Percentiles rank a stretch among this genome's conserved stretches.
Conservation (phyloP, 2,113 vertebrate species). For the Corvus hawaiiensis region DNA sequence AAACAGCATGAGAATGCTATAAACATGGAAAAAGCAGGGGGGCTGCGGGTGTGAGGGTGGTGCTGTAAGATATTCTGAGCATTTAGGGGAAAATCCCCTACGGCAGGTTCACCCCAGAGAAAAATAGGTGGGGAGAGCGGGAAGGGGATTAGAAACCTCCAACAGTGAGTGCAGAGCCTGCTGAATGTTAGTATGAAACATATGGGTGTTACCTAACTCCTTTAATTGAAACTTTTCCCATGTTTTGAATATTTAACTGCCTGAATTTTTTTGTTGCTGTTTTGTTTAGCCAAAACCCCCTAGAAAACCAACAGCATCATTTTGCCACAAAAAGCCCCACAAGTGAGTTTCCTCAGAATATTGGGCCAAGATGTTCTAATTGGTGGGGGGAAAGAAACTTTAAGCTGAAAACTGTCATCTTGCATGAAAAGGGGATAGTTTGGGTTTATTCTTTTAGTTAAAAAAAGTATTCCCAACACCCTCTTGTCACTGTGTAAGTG, state of each 20-base stretch:
- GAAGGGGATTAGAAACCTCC: not conserved
- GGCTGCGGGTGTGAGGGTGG: not conserved
- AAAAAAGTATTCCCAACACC: not conserved
- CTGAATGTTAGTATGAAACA: not conserved
- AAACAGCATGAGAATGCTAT: not conserved
- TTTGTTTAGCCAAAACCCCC: not conserved
- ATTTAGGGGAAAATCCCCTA: rapidly evolving
- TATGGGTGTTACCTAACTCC: not conserved
- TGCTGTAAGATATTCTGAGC: not conserved
- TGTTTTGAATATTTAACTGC: not conserved
- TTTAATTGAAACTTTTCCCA: not conserved
- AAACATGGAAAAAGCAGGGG: not conserved
- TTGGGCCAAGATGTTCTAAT: not conserved
- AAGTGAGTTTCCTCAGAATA: not conserved
- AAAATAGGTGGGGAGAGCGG: not conserved
- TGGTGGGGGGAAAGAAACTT: not conserved
- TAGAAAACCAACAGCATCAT: not conserved
- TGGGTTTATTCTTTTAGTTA: not conserved
- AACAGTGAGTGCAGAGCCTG: not conserved
- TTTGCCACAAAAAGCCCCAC: not conserved
- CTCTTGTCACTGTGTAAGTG: not conserved
- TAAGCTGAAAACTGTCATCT: not conserved
- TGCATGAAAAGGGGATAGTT: not conserved
- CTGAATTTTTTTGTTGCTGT: not conserved
- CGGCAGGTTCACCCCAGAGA: not conserved